Percentiles rank a stretch among this genome's conserved stretches.
These are phyloP conservation scores for Mobula hypostoma DNA, from an alignment of 2,113 vertebrate genomes.

Conservation along the genomic window DNA sequence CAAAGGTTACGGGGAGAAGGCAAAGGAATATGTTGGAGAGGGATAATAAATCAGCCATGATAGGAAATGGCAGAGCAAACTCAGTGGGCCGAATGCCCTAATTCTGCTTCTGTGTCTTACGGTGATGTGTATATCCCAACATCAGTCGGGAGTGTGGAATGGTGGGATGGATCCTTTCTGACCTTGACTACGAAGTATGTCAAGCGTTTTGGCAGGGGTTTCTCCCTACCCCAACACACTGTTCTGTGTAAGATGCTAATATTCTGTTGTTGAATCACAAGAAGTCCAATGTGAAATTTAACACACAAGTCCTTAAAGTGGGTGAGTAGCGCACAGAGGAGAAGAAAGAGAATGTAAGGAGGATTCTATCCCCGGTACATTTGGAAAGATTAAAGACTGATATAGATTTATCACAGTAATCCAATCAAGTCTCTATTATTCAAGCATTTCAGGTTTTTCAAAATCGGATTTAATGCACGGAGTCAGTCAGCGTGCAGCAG, in stretches of 20 bases:
- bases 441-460: neutral
- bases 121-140: neutral
- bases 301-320: neutral
- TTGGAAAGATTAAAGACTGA: conserved; percentile 25
- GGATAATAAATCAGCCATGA: no score
- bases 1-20: no score
- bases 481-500: neutral
- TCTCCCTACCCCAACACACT: neutral
- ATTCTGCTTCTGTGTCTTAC: no score
- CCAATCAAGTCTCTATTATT: conserved; percentile 25
- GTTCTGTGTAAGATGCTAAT: no score
- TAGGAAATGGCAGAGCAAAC: no score
- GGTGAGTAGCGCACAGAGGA: neutral
- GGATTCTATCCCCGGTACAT: conserved; percentile 9
- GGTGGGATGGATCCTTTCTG: neutral
- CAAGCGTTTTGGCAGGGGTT: neutral
- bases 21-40: no score
- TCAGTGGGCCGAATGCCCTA: no score
- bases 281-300: neutral
- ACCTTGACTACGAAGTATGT: neutral
- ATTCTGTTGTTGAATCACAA: neutral
- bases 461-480: neutral
- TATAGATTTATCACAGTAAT: conserved; percentile 31
- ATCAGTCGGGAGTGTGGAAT: neutral
- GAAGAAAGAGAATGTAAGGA: neutral